Base-by-base conservation (phyloP, 2,888 invertebrate species). In the Parapristionchus giblindavisi region DNA sequence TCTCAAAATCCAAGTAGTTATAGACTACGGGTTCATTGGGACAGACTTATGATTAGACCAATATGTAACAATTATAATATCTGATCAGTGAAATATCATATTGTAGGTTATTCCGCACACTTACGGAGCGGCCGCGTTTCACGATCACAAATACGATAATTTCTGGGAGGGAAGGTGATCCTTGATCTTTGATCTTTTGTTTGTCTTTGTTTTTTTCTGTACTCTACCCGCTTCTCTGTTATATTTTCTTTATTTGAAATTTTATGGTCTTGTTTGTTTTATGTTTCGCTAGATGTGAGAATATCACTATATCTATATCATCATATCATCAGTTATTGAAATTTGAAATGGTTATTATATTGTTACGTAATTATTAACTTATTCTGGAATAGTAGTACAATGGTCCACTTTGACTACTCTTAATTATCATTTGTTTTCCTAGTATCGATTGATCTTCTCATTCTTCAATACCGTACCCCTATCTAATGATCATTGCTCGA, bases 71-170 rank as follows among this genome's bases (percentile, higher is more conserved):
- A n/a, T n/a, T n/a, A n/a, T n/a, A n/a, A n/a, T n/a, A n/a, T n/a
- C n/a, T n/a, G n/a, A n/a, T n/a, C n/a, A n/a, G n/a, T n/a, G n/a
- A n/a, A n/a, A n/a, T n/a, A n/a, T n/a, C n/a, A n/a, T 6, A 6
- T 61, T 54, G 29, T 76, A 80, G 66, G 75, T 87, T 36, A 80
- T 87, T n/a, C 87, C 87, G 32, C 83, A 85, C 11, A 83, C 83
- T 11, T 87, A 86, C 77, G 85, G 85, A 60, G 80, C 81, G 36
- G 76, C 78, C n/a, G 77, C 85, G 11, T 87, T 85, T 78, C 81
- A 81, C 56, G 87, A 87, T 72, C 79, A 82, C 76, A 83, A 83
- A 58, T 85, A 87, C 76, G 87, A 86, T 27, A 81, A 87, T 56
- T 76, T 87, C 38, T 87, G 87, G 87, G 82, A 81, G 51, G 81